Evolutionary conservation across 2,113 vertebrate genomes (phyloP), one percentile per base, ranked within the genome.

Genomic region (Galeopterus variegatus): DNA sequence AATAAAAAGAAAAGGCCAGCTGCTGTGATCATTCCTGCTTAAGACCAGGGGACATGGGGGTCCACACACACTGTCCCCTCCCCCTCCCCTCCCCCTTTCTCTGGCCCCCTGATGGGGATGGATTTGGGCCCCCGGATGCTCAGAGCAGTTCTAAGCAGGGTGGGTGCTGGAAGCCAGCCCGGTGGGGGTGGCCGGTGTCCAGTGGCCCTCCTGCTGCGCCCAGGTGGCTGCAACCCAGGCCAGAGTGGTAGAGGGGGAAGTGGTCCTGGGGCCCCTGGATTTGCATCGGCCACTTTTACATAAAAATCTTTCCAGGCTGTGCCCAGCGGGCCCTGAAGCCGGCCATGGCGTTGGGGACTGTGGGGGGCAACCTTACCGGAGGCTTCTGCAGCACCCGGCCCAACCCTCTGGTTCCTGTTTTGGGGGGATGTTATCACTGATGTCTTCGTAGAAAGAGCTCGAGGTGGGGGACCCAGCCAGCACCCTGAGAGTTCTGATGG

Each of bases 211-310:
- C 83, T 8, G 0, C 62, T 31, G 0, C 19, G 4, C 58, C n/a
- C 65, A 69, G 67, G 90, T 95, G 97, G 90, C 64, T 2, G 72
- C 50, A 8, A 31, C 50, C 21, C 58, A 18, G 60, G 45, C 73
- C 58, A 6, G 31, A 11, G 69, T 14, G 19, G 41, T 14, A 33
- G 93, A 97, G 69, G 93, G 91, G 96, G 97, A 98, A 97, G 88
- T 90, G 92, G 77, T 92, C 73, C 54, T 73, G 10, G 36, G 80
- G 92, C 67, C 88, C 73, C 83, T 23, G 64, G 77, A 97, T 98
- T 97, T 98, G 97, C 97, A 98, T 97, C 1, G 21, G 21, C 58
- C 80, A 85, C 94, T 95, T 98, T 98, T 98, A 97, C 95, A 98
- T 95, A 97, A 96, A 97, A 94, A 81, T 94, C 95, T 97, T 98